Percentiles rank a stretch among this genome's conserved stretches.
Conservation (phyloP, 64 coral and sea anemone species). For the Orbicella faveolata region DNA sequence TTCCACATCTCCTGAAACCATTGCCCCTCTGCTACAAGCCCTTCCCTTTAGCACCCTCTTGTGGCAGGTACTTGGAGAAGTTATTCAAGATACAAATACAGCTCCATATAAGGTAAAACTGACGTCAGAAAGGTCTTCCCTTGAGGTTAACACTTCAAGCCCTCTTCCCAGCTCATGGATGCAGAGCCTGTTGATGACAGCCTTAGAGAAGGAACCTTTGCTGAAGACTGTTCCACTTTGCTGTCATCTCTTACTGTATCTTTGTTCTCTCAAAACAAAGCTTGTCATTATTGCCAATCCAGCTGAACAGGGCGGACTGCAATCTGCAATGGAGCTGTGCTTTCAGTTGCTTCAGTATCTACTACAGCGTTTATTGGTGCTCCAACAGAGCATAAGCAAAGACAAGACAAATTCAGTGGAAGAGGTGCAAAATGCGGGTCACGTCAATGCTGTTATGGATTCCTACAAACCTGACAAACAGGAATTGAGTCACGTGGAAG, state of each 20-base stretch:
- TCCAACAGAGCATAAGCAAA: neutral
- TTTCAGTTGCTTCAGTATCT: constrained; percentile 13
- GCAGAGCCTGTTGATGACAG: constrained; percentile 14
- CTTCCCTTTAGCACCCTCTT: constrained; percentile 38
- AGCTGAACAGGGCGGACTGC: neutral
- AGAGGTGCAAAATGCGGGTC: neutral
- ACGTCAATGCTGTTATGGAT: neutral
- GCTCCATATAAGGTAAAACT: neutral
- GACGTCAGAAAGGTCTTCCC: neutral
- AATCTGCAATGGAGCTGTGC: neutral
- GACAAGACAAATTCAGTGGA: neutral
- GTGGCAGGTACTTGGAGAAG: constrained; percentile 46
- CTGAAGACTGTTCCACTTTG: neutral
- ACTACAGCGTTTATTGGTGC: neutral
- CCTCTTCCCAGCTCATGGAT: neutral
- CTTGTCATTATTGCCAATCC: neutral
- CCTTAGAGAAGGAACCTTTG: constrained; percentile 21
- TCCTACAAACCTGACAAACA: neutral
- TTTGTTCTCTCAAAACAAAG: neutral
- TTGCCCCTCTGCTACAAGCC: neutral
- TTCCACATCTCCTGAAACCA: neutral
- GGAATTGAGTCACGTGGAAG: neutral
- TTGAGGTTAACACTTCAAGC: neutral
- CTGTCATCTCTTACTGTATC: constrained; percentile 18
- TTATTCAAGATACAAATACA: neutral